Evolutionary conservation across 2,797 vertebrate species (phyloP).

Genomic region (Simalia tracyae): DNA sequence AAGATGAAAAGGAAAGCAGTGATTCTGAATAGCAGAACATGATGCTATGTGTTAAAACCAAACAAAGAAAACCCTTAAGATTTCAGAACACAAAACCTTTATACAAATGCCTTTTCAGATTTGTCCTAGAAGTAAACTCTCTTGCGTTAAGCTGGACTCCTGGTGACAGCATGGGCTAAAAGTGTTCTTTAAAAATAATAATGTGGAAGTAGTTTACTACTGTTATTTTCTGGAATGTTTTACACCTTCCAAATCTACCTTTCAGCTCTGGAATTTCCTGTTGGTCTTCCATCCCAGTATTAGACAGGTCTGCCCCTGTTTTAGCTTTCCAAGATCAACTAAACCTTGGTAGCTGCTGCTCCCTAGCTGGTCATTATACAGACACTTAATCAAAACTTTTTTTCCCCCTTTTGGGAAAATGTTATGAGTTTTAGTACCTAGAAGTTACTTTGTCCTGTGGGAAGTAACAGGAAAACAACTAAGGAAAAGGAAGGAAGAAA

Average conservation of each 20-base stretch:
- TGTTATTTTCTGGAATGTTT: not conserved
- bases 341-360: not conserved
- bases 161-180: not conserved
- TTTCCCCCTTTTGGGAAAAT: not conserved
- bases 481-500: not conserved
- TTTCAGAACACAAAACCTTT: not conserved
- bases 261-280: not conserved
- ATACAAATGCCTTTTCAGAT: not conserved
- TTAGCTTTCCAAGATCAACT: not conserved
- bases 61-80: not conserved
- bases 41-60: not conserved
- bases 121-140: not conserved
- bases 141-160: not conserved
- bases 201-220: not conserved
- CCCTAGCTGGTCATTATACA: not conserved
- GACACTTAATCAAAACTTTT: not conserved
- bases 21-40: not conserved
- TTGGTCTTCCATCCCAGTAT: not conserved
- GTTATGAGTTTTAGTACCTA: not conserved
- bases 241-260: not conserved
- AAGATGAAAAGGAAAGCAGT: slow-evolving; percentile 26
- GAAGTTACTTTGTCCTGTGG: not conserved
- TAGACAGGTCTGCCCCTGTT: not conserved
- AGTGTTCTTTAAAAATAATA: not conserved
- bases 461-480: not conserved